Percentiles rank a stretch among this genome's conserved stretches.
Conservation (phyloP, 2,113 vertebrate genomes). For the Ranitomeya imitator region DNA sequence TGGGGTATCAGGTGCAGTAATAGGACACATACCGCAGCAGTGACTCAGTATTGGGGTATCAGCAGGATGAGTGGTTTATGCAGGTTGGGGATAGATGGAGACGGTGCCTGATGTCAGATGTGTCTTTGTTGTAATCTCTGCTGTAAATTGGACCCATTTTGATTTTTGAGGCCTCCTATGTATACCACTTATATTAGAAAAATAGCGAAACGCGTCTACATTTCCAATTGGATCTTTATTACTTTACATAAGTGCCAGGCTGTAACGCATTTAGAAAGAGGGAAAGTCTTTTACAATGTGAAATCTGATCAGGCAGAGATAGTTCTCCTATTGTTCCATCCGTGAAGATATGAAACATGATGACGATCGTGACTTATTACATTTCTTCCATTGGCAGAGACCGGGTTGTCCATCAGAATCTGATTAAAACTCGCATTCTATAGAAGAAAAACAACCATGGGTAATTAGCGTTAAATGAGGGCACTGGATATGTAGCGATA, state of each 20-base stretch:
- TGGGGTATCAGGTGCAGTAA: too few species aligned
- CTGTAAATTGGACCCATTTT: not conserved
- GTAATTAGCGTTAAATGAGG: not conserved
- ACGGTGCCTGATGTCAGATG: too few species aligned
- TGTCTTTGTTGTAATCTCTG: too few species aligned
- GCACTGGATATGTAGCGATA: not conserved
- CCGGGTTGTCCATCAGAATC: not conserved
- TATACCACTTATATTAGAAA: not conserved
- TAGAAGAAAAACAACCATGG: not conserved
- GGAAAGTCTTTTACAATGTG: not conserved
- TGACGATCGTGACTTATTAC: not conserved
- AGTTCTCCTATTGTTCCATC: not conserved
- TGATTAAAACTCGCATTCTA: slow-evolving; percentile 19
- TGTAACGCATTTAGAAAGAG: not conserved
- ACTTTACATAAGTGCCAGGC: not conserved
- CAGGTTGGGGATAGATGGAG: too few species aligned
- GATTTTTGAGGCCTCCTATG: not conserved
- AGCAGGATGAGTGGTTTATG: too few species aligned
- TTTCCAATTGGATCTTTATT: slow-evolving; percentile 10
- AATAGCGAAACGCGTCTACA: not conserved
- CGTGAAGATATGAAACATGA: not conserved
- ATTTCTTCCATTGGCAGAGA: slow-evolving; percentile 42
- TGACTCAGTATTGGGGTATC: too few species aligned
- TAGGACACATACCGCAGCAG: too few species aligned
- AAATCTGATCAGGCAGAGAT: not conserved